A percentile compares a stretch with the other conserved stretches of the same genome.
Conservation (phyloP, 2,113 vertebrate species). For the Probosciger aterrimus region DNA sequence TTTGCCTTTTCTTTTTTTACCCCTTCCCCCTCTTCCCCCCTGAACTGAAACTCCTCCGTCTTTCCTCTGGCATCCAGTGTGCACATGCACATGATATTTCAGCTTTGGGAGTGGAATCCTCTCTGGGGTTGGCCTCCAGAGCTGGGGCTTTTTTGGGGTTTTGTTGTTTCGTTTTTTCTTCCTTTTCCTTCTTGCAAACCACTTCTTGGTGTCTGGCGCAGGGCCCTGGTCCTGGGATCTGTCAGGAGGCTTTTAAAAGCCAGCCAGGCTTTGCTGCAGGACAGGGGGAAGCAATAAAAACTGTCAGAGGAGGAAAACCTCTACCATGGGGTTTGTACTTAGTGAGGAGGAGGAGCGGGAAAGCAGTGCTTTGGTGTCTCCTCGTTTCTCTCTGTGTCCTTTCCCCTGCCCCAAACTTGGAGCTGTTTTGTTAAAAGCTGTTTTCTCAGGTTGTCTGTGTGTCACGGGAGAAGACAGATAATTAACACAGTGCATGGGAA, state of each 20-base stretch:
- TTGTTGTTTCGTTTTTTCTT: not conserved
- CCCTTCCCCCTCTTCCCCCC: accelerated
- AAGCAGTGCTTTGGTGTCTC: not conserved
- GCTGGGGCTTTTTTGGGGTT: not conserved
- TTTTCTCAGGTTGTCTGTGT: not conserved
- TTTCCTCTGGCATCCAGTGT: not conserved
- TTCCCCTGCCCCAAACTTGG: not conserved
- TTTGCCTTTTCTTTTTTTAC: not conserved
- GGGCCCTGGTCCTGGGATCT: not conserved
- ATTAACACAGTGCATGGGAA: not conserved
- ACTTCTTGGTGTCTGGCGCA: not conserved
- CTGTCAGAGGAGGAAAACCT: not conserved
- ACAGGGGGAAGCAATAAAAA: not conserved
- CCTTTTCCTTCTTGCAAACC: not conserved
- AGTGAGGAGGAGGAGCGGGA: not conserved
- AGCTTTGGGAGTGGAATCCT: not conserved
- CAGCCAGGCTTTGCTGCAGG: not conserved
- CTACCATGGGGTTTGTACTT: not conserved
- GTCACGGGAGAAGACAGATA: not conserved
- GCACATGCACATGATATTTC: not conserved
- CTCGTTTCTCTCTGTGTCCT: not conserved
- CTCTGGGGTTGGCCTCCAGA: not conserved
- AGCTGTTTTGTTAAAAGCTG: not conserved
- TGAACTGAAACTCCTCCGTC: not conserved
- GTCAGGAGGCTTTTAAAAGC: constrained; percentile 22